Evolutionary conservation across 2,888 invertebrate genomes (phyloP), one percentile per base, ranked within the genome.

Genomic region (Andrena hattorfiana): DNA sequence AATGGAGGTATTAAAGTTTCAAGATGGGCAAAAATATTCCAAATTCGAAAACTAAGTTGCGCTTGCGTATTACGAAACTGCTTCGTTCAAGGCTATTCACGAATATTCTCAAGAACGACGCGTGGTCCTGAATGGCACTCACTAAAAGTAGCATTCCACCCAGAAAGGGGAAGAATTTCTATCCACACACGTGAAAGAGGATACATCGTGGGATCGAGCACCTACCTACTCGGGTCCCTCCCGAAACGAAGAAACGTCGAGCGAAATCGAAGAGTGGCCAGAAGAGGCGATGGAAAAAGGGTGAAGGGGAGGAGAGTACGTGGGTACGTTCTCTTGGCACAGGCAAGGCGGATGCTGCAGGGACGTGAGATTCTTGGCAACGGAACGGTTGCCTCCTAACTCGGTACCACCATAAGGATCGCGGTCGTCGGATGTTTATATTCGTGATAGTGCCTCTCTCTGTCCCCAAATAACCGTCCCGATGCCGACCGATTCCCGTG

Each of bases 401-500:
- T 89, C 77, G 73, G 87, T 86, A 86, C 89, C 84, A 87, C 87
- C 88, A 87, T 87, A 89, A 90, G 87, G 89, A 90, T 90, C 84
- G 89, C 89, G 88, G 89, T 90, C 90, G 89, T 88, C 85, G 83
- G 83, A 89, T 90, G 90, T 90, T 90, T 90, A 90, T 90, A 89
- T 90, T 89, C 88, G 90, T 87, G 89, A 88, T 89, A 88, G 89
- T 89, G 86, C 77, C 77, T 88, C 87, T 86, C 88, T 88, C 89
- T 89, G 89, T 88, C 89, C 85, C 88, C 88, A 86, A 88, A 88
- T 88, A 88, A 88, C 89, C 88, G 78, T 72, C 83, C 86, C 84
- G 84, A 87, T 87, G 88, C 81, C 89, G 79, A 83, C 86, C 85
- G 86, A 87, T 85, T 85, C 84, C 79, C 74, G 80, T 70, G 80